Evolutionary conservation across 1,140 invertebrate genomes (phyloP).

Genomic region (Trissolcus basalis): DNA sequence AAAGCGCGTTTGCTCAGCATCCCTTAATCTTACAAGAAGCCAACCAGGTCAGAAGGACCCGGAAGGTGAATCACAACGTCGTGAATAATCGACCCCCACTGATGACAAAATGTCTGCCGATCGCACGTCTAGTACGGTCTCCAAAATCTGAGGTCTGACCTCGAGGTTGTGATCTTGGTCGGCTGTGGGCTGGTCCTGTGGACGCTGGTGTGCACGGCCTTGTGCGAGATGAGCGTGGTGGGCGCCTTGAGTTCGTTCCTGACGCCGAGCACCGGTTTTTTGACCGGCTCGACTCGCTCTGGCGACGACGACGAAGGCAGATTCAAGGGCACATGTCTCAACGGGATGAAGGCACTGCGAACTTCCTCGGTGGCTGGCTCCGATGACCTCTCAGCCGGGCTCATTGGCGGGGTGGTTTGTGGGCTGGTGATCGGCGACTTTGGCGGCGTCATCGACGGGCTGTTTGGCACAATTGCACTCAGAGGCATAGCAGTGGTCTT

Average conservation of each 20-base stretch:
- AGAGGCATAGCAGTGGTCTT: slow-evolving; percentile 42
- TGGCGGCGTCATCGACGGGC: slow-evolving; percentile 56
- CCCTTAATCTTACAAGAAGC: too few relatives aligned
- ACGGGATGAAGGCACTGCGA: slow-evolving; percentile 83
- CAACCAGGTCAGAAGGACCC: too few relatives aligned
- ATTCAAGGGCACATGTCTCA: slow-evolving; percentile 68
- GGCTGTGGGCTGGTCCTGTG: slow-evolving; percentile 76
- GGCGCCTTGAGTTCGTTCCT: slow-evolving; percentile 81
- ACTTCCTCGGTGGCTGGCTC: slow-evolving; percentile 80
- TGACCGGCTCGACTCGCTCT: slow-evolving; percentile 66
- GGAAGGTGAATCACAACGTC: too few relatives aligned
- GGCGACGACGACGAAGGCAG: slow-evolving; percentile 79
- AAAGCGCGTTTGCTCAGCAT: too few relatives aligned
- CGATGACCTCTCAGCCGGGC: slow-evolving; percentile 74
- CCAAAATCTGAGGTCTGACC: slow-evolving; percentile 83
- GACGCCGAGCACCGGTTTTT: slow-evolving; percentile 49
- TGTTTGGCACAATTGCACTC: slow-evolving; percentile 26
- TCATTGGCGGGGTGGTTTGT: slow-evolving; percentile 63
- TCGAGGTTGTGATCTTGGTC: slow-evolving; percentile 78
- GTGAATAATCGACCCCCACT: background rate
- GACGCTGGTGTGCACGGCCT: slow-evolving; percentile 58
- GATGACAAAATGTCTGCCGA: background rate
- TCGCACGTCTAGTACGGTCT: slow-evolving; percentile 80
- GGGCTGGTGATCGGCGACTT: slow-evolving; percentile 29
- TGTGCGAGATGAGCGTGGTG: slow-evolving; percentile 70